Evolutionary conservation across 2,113 vertebrate genomes (phyloP), one percentile per base, ranked within the genome.

Genomic region (Arvicanthis niloticus): DNA sequence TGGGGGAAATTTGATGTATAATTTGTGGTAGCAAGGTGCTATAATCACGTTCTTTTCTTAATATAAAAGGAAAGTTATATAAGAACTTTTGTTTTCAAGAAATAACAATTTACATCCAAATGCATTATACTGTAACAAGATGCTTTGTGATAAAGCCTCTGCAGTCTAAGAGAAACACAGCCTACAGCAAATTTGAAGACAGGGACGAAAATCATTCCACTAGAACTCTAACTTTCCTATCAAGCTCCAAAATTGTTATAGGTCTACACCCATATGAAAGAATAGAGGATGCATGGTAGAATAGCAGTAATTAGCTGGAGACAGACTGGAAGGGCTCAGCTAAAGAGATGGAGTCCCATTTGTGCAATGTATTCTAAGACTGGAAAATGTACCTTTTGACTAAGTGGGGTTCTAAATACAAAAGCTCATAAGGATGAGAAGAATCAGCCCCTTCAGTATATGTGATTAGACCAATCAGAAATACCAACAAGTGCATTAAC

Each of bases 231-330:
- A 31, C 12, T 91, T 94, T 88, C 56, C 31, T 78, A 1, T 84
- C 26, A 58, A 77, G 19, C 4, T 60, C 85, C 21, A 89, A 56
- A 19, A 70, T 40, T 31, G 2, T 45, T 45, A 16, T 9, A 75
- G 31, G 2, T 85, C 21, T 73, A 5, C 15, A 87, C 37, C 24
- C 9, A 87, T 53, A 1, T 5, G 19, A 48, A 51, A 75, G 56
- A 89, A 26, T 0, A 12, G 1, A 68, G 6, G 37, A 10, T 10
- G 4, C 86, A 3, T 51, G 53, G 87, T 86, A 26, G 9, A 34
- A 42, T 9, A 16, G 3, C 15, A n/a, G 1, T 42, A 67, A 5
- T 15, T 60, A 82, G 0, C 0, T 3, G 62, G 15, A 68, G 13
- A 58, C 34, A 89, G 7, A 3, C 48, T 8, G n/a, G 10, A 53